Evolutionary conservation across 2,113 vertebrate genomes (phyloP), one percentile per base, ranked within the genome.

Genomic region (Triplophysa siluroides): DNA sequence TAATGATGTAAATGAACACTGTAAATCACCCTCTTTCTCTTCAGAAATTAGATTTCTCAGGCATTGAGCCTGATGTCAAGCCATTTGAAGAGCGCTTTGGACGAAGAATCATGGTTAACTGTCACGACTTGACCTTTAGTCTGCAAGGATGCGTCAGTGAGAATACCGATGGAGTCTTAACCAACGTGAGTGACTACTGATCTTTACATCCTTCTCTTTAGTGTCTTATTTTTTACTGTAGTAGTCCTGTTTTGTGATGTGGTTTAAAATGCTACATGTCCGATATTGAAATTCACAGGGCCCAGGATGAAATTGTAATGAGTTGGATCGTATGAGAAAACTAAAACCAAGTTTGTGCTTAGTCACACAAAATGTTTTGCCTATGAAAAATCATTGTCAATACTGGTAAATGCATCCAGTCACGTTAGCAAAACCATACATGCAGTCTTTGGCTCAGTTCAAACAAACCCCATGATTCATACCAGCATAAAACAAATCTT

Each of bases 61-160:
- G 97, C 82, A 96, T 98, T 0, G 97, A 98, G 89, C 96, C 96
- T 29, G 98, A 99, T 0, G 93, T 98, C 88, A 97, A 96, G 87
- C 96, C 96, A 0, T 98, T 98, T 33, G 98, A 99, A 89, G 97
- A 99, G 70, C 96, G 96, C 23, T 93, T 94, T 68, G 95, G 95
- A 85, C 93, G 93, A 0, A 95, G 95, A 18, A 91, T 99, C 1
- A 56, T 96, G 87, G 95, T 97, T 80, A 95, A 91, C 85, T 98
- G 98, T 88, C 96, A 98, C 41, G 93, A 97, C 82, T 91, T 99
- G 87, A 93, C 93, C 77, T 98, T 99, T 89, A 95, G 94, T 84
- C 93, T 99, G 62, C 94, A 97, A 4, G 94, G 95, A 83, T 96
- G 95, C 69, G 88, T 98, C 68, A 94, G 87, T 0, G 96, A 98